Conservation (phyloP, 2,888 invertebrate genomes). For the Apeira syringaria region DNA sequence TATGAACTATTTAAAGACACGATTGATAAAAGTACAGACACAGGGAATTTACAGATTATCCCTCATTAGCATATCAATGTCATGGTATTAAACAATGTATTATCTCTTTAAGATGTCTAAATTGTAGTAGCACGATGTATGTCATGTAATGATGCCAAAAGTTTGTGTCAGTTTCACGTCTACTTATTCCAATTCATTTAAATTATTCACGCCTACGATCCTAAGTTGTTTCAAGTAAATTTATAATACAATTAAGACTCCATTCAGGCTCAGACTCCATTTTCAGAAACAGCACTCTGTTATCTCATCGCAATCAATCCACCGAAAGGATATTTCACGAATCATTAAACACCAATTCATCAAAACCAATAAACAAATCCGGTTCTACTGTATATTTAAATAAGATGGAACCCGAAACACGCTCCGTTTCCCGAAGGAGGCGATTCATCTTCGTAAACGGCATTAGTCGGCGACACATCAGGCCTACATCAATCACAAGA, state of each 20-base stretch:
- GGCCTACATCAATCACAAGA: slow-evolving; percentile 69
- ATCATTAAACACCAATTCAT: slow-evolving; percentile 39
- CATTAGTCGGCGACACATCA: slow-evolving; percentile 64
- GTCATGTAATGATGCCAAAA: no score
- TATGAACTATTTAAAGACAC: no score
- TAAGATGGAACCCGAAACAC: slow-evolving; percentile 42
- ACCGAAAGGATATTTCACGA: slow-evolving; percentile 15
- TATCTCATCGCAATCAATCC: slow-evolving; percentile 1
- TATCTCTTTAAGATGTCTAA: no score
- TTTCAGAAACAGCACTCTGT: background rate
- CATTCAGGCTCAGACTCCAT: background rate
- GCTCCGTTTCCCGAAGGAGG: slow-evolving; percentile 44
- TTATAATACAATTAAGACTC: no score
- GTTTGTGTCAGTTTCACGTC: no score
- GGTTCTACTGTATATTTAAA: slow-evolving; percentile 30
- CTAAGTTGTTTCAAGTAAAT: background rate
- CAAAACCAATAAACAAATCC: slow-evolving; percentile 24
- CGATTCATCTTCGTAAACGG: slow-evolving; percentile 64
- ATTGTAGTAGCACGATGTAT: no score
- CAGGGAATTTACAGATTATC: no score
- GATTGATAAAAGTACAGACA: no score
- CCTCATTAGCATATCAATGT: no score
- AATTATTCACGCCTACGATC: background rate
- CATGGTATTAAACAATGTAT: no score
- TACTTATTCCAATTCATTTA: background rate